Evolutionary conservation across 2,113 vertebrate genomes (phyloP), one percentile per base, ranked within the genome.

Genomic region (Progne subis): DNA sequence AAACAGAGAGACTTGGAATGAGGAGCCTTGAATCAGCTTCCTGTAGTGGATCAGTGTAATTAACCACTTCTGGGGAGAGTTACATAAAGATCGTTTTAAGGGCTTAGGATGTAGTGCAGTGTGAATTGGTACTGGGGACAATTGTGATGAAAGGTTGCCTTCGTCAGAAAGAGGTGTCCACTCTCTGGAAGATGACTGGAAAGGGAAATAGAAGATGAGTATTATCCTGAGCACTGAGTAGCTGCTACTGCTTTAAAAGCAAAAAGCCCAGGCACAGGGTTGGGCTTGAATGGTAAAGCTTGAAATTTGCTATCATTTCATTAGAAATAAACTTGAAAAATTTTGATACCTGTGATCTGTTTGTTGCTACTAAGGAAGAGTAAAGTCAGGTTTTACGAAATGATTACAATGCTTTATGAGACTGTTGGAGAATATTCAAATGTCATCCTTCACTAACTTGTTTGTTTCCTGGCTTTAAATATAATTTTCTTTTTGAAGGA

Each of bases 401-500:
- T 4, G 12, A n/a, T 6, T 78, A 18, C 52, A 63, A 16, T n/a
- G 3, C 75, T 75, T 74, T 47, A 19, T 52, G 24, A 56, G 32
- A 19, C 32, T 50, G 8, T 41, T 86, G 34, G 34, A n/a, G 47
- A 74, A 31, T n/a, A 71, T 75, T 81, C 60, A 43, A 75, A 47
- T 59, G 32, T 11, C 3, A 3, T 43, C 29, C n/a, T 63, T 83
- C 43, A 46, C 19, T 41, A 49, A 72, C 31, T 69, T 39, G 12
- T 75, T 88, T 88, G 37, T 39, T 95, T 77, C 65, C 47, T 90
- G 78, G 10, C n/a, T 90, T 94, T 84, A 87, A 55, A 60, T 82
- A 14, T 10, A 24, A 29, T 75, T 82, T 82, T 84, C 15, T 78
- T 82, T 59, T 63, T 82, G 56, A 87, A 55, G 20, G 50, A 28